Base-by-base conservation (phyloP, 1,140 invertebrate species). In the Helicoverpa armigera region DNA sequence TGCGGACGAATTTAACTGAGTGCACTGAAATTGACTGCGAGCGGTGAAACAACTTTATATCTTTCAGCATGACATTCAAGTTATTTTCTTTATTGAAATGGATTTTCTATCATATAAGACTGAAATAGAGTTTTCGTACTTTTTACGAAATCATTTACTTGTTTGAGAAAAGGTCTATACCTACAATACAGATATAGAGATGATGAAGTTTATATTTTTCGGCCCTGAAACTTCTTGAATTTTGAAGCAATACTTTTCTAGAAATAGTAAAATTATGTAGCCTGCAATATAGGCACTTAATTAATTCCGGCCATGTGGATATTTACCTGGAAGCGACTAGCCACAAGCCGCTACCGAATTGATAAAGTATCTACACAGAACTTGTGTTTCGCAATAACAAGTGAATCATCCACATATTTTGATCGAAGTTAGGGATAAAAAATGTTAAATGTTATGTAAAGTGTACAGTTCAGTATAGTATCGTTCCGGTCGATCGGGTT, bases 1-100 rank as follows among this genome's bases (percentile, higher is more conserved):
- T 76, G 67, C 81, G 53, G 53, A 73, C 65, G 70, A 84, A 85
- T 85, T 84, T 65, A 51, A 60, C 81, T 81, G 75, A 89, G 86
- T 89, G 81, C 80, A 82, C 74, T 63, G 78, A 83, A 87, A 87
- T 85, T 85, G 82, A 81, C 73, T 63, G 51, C 56, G 18, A 76
- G 58, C 73, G 35, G 35, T 63, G 35, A 63, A 76, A 51, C 58
- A 50, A 76, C 73, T 61, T 76, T 76, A 29, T 75, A 50, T 48
- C 72, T 51, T 72, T 63, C 58, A 63, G 43, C 51, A 72, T 73
- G 18, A 23, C 31, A 63, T 76, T 76, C 58, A 43, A 23, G 54
- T 60, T 48, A 60, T 60, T 76, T 76, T 31, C 58, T 31, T 63
- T 63, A 73, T 73, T 73, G 70, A 61, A 76, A 76, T 18, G 43